Percentiles rank a stretch among this genome's conserved stretches.
These are phyloP conservation scores for Littorina saxatilis DNA, from an alignment of 1,140 invertebrate species.

Conservation along the genomic window DNA sequence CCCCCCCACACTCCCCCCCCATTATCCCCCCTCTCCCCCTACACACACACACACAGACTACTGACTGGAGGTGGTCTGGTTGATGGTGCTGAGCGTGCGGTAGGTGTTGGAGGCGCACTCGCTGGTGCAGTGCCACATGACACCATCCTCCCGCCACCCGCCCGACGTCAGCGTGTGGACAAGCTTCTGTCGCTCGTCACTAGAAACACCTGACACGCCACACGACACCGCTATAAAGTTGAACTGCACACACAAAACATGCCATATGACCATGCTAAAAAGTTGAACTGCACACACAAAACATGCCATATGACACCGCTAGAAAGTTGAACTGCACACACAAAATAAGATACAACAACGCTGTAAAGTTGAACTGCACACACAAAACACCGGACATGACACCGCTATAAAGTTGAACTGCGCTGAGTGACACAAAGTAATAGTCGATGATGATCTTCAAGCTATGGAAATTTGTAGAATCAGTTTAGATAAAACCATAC, in stretches of 20 bases:
- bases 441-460: no score
- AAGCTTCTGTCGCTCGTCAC: slow-evolving; percentile 60
- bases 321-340: slow-evolving; percentile 68
- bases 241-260: slow-evolving; percentile 56
- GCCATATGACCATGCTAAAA: slow-evolving; percentile 67
- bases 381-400: background rate
- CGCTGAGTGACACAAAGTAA: no score
- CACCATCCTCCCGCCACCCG: slow-evolving; percentile 69
- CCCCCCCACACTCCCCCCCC: no score
- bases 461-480: no score
- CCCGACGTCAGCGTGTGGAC: slow-evolving; percentile 68
- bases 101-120: slow-evolving; percentile 67
- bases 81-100: slow-evolving; percentile 58
- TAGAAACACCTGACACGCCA: slow-evolving; percentile 53
- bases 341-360: slow-evolving; percentile 60
- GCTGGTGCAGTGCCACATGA: slow-evolving; percentile 67
- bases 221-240: slow-evolving; percentile 70
- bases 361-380: slow-evolving; percentile 69
- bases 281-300: slow-evolving; percentile 63
- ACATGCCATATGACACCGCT: slow-evolving; percentile 63
- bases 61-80: slow-evolving; percentile 57
- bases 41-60: no score
- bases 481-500: no score
- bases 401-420: no score
- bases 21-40: no score